Evolutionary conservation across 2,113 vertebrate species (phyloP), one percentile per base, ranked within the genome.

Genomic region (Solenodon paradoxus): DNA sequence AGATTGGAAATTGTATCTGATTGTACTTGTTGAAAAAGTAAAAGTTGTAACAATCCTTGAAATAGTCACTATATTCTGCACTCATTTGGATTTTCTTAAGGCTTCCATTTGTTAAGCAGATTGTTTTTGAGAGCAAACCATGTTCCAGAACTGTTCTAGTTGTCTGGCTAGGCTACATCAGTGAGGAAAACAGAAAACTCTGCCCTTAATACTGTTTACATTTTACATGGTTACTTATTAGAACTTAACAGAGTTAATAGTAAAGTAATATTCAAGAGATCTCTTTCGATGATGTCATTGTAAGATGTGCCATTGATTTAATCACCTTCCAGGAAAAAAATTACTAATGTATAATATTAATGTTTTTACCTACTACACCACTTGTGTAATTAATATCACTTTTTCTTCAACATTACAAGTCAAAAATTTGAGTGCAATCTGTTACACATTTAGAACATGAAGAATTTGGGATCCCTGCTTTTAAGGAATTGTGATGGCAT

Each of bases 271-370:
- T 28, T 72, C 16, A 90, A 72, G 40, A 11, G 8, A 57, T 95
- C 20, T 80, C 57, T 88, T 81, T 47, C 32, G 30, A 42, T 91
- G 51, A 64, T 88, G 42, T 20, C 32, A 10, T 38, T 97, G 19
- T 84, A 77, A 81, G 17, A 26, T 92, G 4, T 2, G 59, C 24
- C 57, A 55, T 64, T 19, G 63, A 42, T 86, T 95, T 85, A 90
- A 74, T 71, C 72, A 78, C 51, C 47, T 85, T 95, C 77, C 1
- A 74, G 88, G 49, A 92, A 94, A 82, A n/a, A 96, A 88, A 55
- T 55, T 79, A 55, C 32, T 84, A 80, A 57, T 81, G 1, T 71
- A 49, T 75, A 71, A 11, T 16, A 63, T n/a, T 83, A 89, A 40
- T 96, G 5, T 68, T 77, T 85, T 66, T 89, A 51, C 30, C 49